phyloP scores from a whole-genome alignment of 1,140 invertebrate species.

The Leptopilina boulardi region DNA sequence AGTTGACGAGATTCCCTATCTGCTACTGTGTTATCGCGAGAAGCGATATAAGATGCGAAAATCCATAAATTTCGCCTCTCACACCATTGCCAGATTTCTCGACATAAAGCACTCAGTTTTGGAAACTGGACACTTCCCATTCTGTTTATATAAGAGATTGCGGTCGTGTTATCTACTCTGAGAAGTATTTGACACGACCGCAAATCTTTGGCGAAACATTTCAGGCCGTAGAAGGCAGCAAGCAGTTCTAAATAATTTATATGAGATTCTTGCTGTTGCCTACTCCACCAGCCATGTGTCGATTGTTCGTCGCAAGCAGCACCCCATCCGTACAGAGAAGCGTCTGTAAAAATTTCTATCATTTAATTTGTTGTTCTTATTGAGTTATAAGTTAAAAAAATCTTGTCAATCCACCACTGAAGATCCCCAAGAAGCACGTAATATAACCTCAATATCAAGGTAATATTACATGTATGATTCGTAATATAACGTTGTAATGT shows the following conservation, averaged over 20 bases:
- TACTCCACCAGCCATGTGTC: slow-evolving; percentile 49
- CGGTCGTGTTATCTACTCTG: slow-evolving; percentile 9
- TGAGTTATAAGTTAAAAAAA: background rate
- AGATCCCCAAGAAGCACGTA: too few species aligned
- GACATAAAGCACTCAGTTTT: background rate
- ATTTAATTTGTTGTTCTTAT: slow-evolving; percentile 8
- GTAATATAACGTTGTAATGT: too few species aligned
- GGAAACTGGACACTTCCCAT: slow-evolving; percentile 7
- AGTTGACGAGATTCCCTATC: background rate
- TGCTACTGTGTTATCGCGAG: background rate
- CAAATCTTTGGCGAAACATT: background rate
- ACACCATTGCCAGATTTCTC: slow-evolving; percentile 21
- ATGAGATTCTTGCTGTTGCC: slow-evolving; percentile 30
- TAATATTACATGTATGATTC: too few species aligned
- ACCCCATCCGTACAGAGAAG: slow-evolving; percentile 53
- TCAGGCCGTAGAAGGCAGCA: background rate
- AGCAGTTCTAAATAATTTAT: slow-evolving; percentile 8
- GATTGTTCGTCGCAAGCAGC: slow-evolving; percentile 41
- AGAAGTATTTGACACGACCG: slow-evolving; percentile 13
- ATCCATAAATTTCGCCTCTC: background rate
- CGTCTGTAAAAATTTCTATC: slow-evolving; percentile 31
- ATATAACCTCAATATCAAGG: too few species aligned
- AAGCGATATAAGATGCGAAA: background rate
- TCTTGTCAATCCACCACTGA: slow-evolving; percentile 24
- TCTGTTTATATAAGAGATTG: slow-evolving; percentile 15